These are phyloP conservation scores for Oreonectes daqikongensis DNA, from an alignment of 2,797 vertebrate genomes.

Conservation along the genomic window DNA sequence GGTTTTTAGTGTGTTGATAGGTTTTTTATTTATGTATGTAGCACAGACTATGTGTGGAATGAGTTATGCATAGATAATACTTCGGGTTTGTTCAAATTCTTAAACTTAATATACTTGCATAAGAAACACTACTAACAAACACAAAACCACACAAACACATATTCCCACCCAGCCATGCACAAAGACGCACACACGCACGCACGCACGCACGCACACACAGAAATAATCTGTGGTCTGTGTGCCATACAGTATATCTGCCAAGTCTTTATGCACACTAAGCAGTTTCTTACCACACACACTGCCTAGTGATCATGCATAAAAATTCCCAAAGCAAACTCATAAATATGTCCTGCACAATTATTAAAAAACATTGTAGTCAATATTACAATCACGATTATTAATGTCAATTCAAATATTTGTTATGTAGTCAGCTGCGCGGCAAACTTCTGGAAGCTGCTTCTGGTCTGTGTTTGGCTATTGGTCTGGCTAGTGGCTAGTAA, in stretches of 20 bases:
- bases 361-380: no score
- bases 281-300: background rate
- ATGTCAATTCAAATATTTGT: no score
- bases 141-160: conserved; percentile 9
- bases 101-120: background rate
- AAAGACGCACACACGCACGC: conserved; percentile 7
- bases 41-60: background rate
- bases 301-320: background rate
- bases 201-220: background rate
- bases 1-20: background rate
- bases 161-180: conserved; percentile 14
- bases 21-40: background rate
- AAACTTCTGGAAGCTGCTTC: no score
- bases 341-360: background rate
- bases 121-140: background rate
- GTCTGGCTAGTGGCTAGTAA: no score
- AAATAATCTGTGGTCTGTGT: background rate
- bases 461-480: no score
- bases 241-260: background rate
- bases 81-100: background rate
- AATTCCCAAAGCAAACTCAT: conserved; percentile 3
- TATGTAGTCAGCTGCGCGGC: no score
- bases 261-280: conserved; percentile 19
- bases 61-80: background rate
- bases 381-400: no score